Conservation (phyloP, 2,113 vertebrate genomes). For the Lasiurus cinereus region DNA sequence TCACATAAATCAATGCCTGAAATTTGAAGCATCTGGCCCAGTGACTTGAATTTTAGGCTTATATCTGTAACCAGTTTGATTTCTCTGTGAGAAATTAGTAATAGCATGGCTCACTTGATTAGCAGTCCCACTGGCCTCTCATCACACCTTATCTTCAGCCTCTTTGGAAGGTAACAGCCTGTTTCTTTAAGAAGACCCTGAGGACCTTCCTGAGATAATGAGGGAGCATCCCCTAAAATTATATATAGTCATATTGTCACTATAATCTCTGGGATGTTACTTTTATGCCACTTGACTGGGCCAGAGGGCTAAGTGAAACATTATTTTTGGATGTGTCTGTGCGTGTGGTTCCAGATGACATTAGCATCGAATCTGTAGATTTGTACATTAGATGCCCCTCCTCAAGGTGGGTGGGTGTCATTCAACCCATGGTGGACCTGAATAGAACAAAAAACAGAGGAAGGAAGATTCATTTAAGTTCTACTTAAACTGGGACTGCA, state of each 20-base stretch:
- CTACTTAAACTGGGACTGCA: no score
- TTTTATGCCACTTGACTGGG: not conserved
- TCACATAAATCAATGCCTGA: constrained; percentile 25
- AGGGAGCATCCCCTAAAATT: not conserved
- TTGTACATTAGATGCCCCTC: not conserved
- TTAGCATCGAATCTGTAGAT: not conserved
- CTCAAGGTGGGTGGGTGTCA: not conserved
- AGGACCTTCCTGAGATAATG: not conserved
- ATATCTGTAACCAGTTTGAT: constrained; percentile 40
- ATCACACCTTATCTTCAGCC: not conserved
- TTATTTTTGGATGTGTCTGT: not conserved
- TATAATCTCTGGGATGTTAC: not conserved
- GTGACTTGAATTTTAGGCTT: constrained; percentile 24
- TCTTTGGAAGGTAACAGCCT: not conserved
- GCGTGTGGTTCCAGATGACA: not conserved
- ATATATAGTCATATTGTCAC: not conserved
- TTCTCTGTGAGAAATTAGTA: constrained; percentile 11
- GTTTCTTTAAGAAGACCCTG: not conserved
- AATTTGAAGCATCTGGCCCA: constrained; percentile 55
- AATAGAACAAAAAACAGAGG: not conserved
- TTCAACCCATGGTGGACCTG: not conserved
- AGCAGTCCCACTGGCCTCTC: not conserved
- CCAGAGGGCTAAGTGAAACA: not conserved
- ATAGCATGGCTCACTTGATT: not conserved
- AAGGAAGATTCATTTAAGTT: not conserved